phyloP scores from a whole-genome alignment of 2,888 invertebrate species.

The Lasioglossum marginatum region DNA sequence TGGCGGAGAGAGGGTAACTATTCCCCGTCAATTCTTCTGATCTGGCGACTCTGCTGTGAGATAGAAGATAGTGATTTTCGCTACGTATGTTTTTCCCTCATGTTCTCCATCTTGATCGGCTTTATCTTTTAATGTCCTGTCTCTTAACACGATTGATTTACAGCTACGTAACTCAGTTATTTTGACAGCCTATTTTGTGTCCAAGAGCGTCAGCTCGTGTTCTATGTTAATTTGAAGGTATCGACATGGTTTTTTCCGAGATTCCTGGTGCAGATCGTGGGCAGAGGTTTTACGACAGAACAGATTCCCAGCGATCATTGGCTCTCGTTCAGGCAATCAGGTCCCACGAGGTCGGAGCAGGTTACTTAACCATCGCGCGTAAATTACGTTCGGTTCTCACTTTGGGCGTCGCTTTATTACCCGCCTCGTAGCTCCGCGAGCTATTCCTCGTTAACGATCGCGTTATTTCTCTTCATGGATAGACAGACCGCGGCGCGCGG shows the following conservation, averaged over 20 bases:
- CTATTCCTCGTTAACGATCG: conserved; percentile 27
- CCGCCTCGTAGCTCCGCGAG: conserved; percentile 32
- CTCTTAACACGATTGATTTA: neutral
- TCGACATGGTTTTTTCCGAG: neutral
- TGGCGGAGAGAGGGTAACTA: neutral
- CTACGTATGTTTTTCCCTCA: neutral
- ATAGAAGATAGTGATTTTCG: neutral
- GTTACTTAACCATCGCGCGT: conserved; percentile 53
- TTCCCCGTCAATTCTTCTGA: neutral
- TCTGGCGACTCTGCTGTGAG: neutral
- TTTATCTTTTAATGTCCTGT: neutral
- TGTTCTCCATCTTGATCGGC: neutral
- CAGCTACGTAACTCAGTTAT: neutral
- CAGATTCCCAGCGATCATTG: conserved; percentile 51
- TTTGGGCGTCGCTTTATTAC: conserved; percentile 51
- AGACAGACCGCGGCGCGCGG: neutral
- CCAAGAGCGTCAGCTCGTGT: neutral
- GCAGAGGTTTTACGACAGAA: conserved; percentile 56
- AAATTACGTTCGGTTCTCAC: conserved; percentile 48
- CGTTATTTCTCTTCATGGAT: conserved; percentile 9
- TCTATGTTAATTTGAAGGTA: neutral
- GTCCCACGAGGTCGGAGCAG: conserved; percentile 32
- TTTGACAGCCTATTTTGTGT: neutral
- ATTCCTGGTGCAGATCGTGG: conserved; percentile 11
- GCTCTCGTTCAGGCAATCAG: conserved; percentile 52